Percentiles rank a stretch among this genome's conserved stretches.
These are phyloP conservation scores for Rutilus rutilus DNA, from an alignment of 2,113 vertebrate genomes.

Conservation along the genomic window DNA sequence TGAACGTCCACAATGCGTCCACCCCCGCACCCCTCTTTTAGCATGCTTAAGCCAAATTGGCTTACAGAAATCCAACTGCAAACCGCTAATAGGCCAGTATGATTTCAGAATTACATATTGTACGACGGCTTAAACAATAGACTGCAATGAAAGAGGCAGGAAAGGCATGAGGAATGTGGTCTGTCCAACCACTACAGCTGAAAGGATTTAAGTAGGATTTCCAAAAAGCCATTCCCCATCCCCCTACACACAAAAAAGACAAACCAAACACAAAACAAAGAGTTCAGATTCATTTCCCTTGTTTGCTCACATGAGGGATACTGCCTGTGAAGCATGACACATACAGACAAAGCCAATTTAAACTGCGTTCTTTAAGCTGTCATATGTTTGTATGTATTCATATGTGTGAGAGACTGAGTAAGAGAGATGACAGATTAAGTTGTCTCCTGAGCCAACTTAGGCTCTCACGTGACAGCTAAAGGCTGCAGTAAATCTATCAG, in stretches of 20 bases:
- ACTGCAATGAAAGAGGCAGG: constrained; percentile 2
- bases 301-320: constrained; percentile 6
- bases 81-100: constrained; percentile 18
- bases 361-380: neutral
- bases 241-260: neutral
- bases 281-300: constrained; percentile 13
- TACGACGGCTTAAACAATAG: constrained; percentile 24
- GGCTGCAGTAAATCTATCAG: neutral
- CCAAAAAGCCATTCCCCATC: constrained; percentile 2
- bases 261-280: constrained; percentile 20
- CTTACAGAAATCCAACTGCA: constrained; percentile 22
- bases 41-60: constrained; percentile 35
- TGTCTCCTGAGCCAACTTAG: neutral
- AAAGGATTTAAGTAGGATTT: constrained; percentile 38
- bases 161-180: neutral
- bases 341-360: neutral
- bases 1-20: constrained; percentile 30
- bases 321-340: constrained; percentile 1
- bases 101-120: constrained; percentile 30
- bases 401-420: neutral
- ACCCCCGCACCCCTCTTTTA: neutral
- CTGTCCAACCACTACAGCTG: neutral
- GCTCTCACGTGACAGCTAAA: constrained; percentile 2
- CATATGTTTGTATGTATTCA: neutral
- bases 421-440: constrained; percentile 17